These are phyloP conservation scores for Chymomyza amoena DNA, from an alignment of 2,888 invertebrate genomes.

Conservation along the genomic window DNA sequence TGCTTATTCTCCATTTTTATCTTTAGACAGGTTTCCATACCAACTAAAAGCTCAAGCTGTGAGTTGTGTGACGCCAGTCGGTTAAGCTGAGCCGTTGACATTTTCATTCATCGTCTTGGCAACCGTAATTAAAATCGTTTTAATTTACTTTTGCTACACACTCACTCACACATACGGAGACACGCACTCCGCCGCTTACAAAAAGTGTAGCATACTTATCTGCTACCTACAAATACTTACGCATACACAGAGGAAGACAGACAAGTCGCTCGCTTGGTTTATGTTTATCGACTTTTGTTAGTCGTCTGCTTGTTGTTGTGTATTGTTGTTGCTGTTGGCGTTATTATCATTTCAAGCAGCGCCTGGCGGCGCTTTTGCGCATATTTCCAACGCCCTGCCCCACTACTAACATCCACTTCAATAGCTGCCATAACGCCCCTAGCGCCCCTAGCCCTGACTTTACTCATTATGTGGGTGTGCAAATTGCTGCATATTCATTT, in stretches of 20 bases:
- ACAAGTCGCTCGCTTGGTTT: conserved; percentile 45
- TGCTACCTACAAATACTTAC: conserved; percentile 17
- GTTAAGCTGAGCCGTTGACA: conserved; percentile 58
- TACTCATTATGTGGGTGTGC: conserved; percentile 72
- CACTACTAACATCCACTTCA: not conserved
- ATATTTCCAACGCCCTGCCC: not conserved
- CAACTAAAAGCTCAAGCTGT: not conserved
- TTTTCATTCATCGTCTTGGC: conserved; percentile 74
- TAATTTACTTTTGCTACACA: conserved; percentile 71
- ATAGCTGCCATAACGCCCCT: not conserved
- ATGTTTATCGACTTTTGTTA: conserved; percentile 74
- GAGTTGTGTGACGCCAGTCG: conserved; percentile 16
- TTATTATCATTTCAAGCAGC: conserved; percentile 58
- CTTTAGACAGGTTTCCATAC: not conserved
- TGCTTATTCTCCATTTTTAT: not conserved
- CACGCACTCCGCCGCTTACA: conserved; percentile 19
- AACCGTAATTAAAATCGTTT: conserved; percentile 77
- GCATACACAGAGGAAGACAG: conserved; percentile 11
- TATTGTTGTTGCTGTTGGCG: conserved; percentile 23
- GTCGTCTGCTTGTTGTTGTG: conserved; percentile 36
- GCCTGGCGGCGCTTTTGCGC: conserved; percentile 41
- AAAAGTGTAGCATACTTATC: conserved; percentile 68
- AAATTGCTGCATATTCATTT: conserved; percentile 74
- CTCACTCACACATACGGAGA: conserved; percentile 21
- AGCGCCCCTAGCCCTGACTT: conserved; percentile 6